A percentile compares a stretch with the other conserved stretches of the same genome.
phyloP scores from a whole-genome alignment of 2,888 invertebrate genomes.

The Dyspetes luteomarginatus region DNA sequence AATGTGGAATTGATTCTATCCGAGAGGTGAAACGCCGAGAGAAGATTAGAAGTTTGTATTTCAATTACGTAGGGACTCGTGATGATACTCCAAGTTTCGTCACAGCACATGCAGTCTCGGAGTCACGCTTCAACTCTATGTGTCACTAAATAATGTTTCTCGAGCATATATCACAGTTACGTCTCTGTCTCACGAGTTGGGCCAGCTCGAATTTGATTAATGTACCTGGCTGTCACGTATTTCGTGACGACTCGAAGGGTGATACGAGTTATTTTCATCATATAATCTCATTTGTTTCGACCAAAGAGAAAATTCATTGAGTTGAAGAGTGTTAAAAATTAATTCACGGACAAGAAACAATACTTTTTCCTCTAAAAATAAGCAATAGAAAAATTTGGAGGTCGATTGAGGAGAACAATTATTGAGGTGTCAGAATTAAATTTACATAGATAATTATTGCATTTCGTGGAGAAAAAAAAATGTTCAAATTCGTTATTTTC shows the following conservation, averaged over 20 bases:
- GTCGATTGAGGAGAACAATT: too few species aligned
- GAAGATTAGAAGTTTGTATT: constrained; percentile 11
- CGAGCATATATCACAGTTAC: not conserved
- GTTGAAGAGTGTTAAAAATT: too few species aligned
- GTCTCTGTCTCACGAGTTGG: not conserved
- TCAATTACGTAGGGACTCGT: not conserved
- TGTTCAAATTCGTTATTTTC: too few species aligned
- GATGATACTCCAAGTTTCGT: constrained; percentile 1
- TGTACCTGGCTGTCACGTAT: not conserved
- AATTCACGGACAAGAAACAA: too few species aligned
- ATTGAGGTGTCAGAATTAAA: too few species aligned
- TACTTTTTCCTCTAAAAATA: too few species aligned
- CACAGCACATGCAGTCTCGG: not conserved
- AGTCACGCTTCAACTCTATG: not conserved
- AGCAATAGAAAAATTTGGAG: too few species aligned
- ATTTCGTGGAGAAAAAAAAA: too few species aligned
- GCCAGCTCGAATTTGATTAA: constrained; percentile 6
- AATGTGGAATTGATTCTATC: not conserved
- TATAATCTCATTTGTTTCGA: constrained; percentile 2
- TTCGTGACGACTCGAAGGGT: not conserved
- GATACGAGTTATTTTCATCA: not conserved
- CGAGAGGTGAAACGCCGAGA: not conserved
- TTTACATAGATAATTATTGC: too few species aligned
- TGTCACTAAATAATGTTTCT: constrained; percentile 10
- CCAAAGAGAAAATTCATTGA: not conserved